Percentiles rank a stretch among this genome's conserved stretches.
phyloP scores from a whole-genome alignment of 2,888 invertebrate species.

The Uropetala carovei region DNA sequence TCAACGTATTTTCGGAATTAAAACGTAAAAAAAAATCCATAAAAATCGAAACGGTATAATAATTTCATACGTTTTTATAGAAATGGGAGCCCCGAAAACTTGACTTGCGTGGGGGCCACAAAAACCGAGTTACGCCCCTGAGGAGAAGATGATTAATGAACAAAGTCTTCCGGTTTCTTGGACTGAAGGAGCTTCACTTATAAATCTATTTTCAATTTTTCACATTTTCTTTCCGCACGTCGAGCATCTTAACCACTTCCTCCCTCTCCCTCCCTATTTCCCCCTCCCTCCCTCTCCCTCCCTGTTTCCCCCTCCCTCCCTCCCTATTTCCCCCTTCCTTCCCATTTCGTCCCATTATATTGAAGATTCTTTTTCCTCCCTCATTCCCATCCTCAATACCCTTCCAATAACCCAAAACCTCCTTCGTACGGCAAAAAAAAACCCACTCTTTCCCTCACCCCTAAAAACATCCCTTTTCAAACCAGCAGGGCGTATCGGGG shows the following conservation, averaged over 20 bases:
- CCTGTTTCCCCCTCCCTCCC: not conserved
- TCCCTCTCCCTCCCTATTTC: not conserved
- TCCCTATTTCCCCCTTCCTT: not conserved
- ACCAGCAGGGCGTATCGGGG: not conserved
- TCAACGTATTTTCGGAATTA: too few relatives aligned
- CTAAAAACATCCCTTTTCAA: not conserved
- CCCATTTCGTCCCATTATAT: not conserved
- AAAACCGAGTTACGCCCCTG: too few relatives aligned
- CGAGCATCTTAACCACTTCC: conserved; percentile 39
- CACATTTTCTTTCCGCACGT: conserved; percentile 21
- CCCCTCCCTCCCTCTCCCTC: not conserved
- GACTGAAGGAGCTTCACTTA: conserved; percentile 35
- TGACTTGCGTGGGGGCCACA: too few relatives aligned
- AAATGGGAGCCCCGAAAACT: too few relatives aligned
- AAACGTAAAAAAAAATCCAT: too few relatives aligned
- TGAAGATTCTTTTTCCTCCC: not conserved
- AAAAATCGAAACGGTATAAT: too few relatives aligned
- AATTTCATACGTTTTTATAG: too few relatives aligned
- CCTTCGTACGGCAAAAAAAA: not conserved
- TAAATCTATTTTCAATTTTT: conserved; percentile 63
- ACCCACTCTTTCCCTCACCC: not conserved
- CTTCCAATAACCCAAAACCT: not conserved
- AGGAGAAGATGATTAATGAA: conserved; percentile 54
- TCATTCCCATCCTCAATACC: not conserved
- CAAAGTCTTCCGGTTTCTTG: conserved; percentile 41